Evolutionary conservation across 2,888 invertebrate genomes (phyloP).

Genomic region (Anoncus sp.): DNA sequence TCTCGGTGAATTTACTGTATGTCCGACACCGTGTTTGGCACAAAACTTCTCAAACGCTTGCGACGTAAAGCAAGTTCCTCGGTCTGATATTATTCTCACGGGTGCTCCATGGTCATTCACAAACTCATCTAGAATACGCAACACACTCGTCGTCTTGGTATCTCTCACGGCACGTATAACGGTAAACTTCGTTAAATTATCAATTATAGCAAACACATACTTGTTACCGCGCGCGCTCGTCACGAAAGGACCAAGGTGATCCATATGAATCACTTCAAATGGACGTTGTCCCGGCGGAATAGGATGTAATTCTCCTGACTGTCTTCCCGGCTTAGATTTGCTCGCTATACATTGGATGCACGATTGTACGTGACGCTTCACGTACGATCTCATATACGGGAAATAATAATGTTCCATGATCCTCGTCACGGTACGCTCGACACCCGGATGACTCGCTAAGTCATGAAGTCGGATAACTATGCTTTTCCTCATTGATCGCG

Average conservation of each 20-base stretch:
- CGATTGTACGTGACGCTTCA: neutral
- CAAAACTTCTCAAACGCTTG: neutral
- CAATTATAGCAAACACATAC: too few species aligned
- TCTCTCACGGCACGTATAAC: too few species aligned
- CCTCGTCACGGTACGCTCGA: neutral
- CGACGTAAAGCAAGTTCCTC: neutral
- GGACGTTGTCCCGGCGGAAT: neutral
- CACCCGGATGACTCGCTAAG: neutral
- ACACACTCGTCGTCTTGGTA: too few species aligned
- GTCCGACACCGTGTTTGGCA: neutral
- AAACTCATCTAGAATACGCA: too few species aligned
- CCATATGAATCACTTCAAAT: too few species aligned
- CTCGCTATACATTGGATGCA: neutral
- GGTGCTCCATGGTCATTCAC: too few species aligned
- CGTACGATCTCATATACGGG: neutral
- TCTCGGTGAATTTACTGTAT: neutral
- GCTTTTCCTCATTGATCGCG: neutral
- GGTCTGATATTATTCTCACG: neutral
- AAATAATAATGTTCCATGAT: neutral
- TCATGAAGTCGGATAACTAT: conserved; percentile 1
- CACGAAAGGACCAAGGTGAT: too few species aligned
- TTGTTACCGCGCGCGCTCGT: too few species aligned
- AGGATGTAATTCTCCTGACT: neutral
- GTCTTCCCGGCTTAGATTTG: neutral
- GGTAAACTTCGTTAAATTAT: too few species aligned